A percentile compares a stretch with the other conserved stretches of the same genome.
Evolutionary conservation across 2,113 vertebrate species (phyloP).

Genomic region (Oceanodroma tethys): DNA sequence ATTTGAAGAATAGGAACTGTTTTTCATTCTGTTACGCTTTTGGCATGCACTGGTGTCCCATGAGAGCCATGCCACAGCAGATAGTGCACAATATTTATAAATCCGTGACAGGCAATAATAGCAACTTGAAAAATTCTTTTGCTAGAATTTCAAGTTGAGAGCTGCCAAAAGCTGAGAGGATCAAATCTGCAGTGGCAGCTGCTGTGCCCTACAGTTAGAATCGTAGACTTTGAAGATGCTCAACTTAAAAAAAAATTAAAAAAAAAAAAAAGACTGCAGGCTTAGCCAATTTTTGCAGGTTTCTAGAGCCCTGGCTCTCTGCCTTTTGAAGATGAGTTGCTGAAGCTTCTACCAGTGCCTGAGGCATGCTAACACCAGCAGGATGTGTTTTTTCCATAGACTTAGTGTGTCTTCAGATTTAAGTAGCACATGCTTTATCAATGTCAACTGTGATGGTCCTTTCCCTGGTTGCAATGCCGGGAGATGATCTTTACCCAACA

Average conservation of each 20-base stretch:
- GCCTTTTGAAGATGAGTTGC: constrained; percentile 88
- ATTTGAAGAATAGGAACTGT: constrained; percentile 90
- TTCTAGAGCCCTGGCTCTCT: constrained; percentile 81
- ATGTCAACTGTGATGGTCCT: constrained; percentile 70
- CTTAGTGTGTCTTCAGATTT: constrained; percentile 76
- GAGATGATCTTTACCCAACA: constrained; percentile 69
- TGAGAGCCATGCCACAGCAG: constrained; percentile 78
- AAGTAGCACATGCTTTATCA: constrained; percentile 75
- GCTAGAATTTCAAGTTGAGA: constrained; percentile 82
- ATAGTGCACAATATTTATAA: constrained; percentile 86
- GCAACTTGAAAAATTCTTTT: constrained; percentile 88
- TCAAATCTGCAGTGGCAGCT: constrained; percentile 86
- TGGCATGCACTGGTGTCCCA: constrained; percentile 86
- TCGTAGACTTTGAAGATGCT: constrained; percentile 84
- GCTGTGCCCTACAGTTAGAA: constrained; percentile 87
- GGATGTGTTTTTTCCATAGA: constrained; percentile 67
- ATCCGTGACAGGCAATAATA: constrained; percentile 87
- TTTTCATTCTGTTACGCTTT: constrained; percentile 90
- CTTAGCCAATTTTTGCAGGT: constrained; percentile 85
- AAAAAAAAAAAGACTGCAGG: constrained; percentile 78
- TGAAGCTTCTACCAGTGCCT: constrained; percentile 79
- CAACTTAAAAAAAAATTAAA: constrained; percentile 69
- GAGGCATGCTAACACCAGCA: constrained; percentile 77
- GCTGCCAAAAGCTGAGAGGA: constrained; percentile 84
- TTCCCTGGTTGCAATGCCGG: constrained; percentile 51